A percentile compares a stretch with the other conserved stretches of the same genome.
Evolutionary conservation across 2,888 invertebrate genomes (phyloP).

Genomic region (Patella caerulea): DNA sequence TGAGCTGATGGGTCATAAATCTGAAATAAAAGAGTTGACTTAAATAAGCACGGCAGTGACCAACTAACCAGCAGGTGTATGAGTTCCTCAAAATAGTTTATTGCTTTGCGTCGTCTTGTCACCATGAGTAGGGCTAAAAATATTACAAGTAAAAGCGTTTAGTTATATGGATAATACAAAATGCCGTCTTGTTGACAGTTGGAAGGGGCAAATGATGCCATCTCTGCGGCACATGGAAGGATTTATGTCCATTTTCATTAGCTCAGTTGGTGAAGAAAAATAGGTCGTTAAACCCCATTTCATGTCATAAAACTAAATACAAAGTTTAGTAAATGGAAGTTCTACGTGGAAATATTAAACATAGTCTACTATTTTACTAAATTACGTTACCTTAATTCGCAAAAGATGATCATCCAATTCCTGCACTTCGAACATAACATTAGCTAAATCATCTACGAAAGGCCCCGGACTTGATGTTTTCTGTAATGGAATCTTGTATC

Average conservation of each 20-base stretch:
- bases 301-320: too few species aligned
- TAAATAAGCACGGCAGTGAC: not conserved
- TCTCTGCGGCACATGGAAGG: too few species aligned
- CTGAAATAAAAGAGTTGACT: constrained; percentile 18
- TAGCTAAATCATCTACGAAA: constrained; percentile 35
- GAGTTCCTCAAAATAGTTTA: not conserved
- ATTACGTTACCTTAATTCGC: constrained; percentile 44
- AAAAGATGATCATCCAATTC: constrained; percentile 41
- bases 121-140: too few species aligned
- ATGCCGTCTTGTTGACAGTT: too few species aligned
- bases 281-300: too few species aligned
- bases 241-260: too few species aligned
- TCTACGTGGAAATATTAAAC: not conserved
- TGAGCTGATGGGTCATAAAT: constrained; percentile 30
- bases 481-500: constrained; percentile 36
- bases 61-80: not conserved
- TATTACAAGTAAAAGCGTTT: too few species aligned
- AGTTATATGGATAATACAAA: too few species aligned
- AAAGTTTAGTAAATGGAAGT: too few species aligned
- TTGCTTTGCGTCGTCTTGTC: too few species aligned
- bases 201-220: too few species aligned
- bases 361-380: not conserved
- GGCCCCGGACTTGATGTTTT: constrained; percentile 32
- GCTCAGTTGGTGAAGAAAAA: too few species aligned
- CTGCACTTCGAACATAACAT: constrained; percentile 45